phyloP scores from a whole-genome alignment of 2,797 vertebrate genomes.

The Megaceryle alcyon region DNA sequence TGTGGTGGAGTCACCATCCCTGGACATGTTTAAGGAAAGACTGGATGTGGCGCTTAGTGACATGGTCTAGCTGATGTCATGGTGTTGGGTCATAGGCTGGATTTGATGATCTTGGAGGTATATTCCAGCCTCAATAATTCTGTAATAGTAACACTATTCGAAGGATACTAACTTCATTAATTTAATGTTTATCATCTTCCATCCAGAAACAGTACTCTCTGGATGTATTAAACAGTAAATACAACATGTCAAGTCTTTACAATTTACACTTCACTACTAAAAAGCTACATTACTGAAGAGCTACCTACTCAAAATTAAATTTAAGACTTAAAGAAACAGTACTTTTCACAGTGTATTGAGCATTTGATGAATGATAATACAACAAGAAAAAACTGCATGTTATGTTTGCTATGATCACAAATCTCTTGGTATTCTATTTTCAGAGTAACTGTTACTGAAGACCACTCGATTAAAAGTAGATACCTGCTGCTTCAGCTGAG shows the following conservation, averaged over 20 bases:
- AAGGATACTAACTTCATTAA: not conserved
- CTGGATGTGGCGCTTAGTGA: too few relatives aligned
- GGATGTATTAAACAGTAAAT: not conserved
- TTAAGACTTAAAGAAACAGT: not conserved
- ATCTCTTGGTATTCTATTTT: not conserved
- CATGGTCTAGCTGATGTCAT: too few relatives aligned
- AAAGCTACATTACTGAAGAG: not conserved
- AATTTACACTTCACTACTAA: not conserved
- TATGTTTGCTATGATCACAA: not conserved
- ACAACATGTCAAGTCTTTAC: not conserved
- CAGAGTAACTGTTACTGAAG: not conserved
- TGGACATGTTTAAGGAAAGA: too few relatives aligned
- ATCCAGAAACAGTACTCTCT: not conserved
- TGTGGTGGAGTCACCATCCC: too few relatives aligned
- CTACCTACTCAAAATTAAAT: not conserved
- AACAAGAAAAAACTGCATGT: too few relatives aligned
- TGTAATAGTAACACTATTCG: not conserved
- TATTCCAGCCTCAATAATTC: too few relatives aligned
- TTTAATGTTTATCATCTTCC: not conserved
- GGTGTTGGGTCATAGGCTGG: too few relatives aligned
- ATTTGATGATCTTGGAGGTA: too few relatives aligned
- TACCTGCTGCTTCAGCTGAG: slow-evolving; percentile 96
- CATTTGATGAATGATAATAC: not conserved
- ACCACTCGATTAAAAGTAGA: not conserved
- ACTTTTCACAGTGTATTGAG: not conserved